These are phyloP conservation scores for Podargus strigoides DNA, from an alignment of 2,797 vertebrate species.

Conservation along the genomic window DNA sequence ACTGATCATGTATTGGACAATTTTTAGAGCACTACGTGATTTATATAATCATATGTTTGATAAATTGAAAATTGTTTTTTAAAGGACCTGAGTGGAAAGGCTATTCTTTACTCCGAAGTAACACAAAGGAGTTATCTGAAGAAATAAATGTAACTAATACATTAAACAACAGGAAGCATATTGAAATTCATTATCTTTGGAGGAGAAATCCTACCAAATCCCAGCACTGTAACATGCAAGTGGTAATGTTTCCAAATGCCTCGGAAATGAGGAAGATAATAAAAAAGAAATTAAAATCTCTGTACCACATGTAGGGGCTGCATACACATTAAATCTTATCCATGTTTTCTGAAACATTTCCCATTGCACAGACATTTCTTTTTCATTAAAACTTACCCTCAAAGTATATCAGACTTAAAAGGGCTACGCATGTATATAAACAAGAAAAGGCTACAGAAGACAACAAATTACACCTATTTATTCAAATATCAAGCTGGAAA, in stretches of 20 bases:
- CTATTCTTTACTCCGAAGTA: not conserved
- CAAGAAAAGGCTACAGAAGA: not conserved
- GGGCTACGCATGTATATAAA: not conserved
- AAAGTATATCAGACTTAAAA: not conserved
- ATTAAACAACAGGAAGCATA: not conserved
- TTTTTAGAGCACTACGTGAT: not conserved
- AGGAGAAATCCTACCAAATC: not conserved
- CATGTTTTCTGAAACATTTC: not conserved
- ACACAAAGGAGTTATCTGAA: not conserved
- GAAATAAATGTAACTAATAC: not conserved
- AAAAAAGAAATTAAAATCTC: not conserved
- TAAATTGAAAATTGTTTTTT: not conserved
- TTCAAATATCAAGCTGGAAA: not conserved
- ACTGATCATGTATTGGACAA: not conserved
- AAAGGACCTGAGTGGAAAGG: not conserved
- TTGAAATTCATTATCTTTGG: not conserved
- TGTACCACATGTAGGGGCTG: not conserved
- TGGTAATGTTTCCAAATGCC: not conserved
- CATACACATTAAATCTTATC: not conserved
- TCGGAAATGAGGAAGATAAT: not conserved
- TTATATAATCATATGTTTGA: not conserved
- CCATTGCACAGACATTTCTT: not conserved
- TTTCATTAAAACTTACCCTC: not conserved
- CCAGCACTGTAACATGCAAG: not conserved
- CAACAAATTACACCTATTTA: not conserved